Evolutionary conservation across 2,113 vertebrate species (phyloP).

Genomic region (Peromyscus maniculatus): DNA sequence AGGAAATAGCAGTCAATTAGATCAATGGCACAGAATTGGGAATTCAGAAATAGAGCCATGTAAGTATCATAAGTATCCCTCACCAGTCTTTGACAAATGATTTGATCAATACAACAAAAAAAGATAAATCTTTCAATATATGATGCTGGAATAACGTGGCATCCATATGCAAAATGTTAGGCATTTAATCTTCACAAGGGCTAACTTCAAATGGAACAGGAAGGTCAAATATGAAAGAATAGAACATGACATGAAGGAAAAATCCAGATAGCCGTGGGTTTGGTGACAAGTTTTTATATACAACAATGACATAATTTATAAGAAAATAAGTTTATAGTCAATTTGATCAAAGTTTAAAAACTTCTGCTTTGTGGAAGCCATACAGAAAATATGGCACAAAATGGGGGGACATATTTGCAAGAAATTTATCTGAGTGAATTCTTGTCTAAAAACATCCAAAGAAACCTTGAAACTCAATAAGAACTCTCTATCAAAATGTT

Average conservation of each 20-base stretch:
- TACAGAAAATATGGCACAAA: background rate
- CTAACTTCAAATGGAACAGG: background rate
- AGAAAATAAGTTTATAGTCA: too few relatives aligned
- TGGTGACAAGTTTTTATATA: background rate
- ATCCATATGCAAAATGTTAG: background rate
- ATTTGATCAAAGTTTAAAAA: background rate
- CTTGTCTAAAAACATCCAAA: background rate
- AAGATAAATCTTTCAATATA: background rate
- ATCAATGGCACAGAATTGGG: background rate
- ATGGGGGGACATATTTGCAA: background rate
- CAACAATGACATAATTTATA: background rate
- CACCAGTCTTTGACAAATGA: background rate
- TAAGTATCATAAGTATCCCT: background rate
- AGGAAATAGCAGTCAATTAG: background rate
- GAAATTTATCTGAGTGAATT: background rate
- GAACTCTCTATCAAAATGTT: background rate
- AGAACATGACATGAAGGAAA: background rate
- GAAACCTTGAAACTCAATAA: background rate
- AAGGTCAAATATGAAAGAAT: background rate
- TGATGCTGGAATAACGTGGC: background rate
- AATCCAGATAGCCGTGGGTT: background rate
- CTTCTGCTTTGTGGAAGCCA: background rate
- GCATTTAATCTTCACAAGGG: background rate
- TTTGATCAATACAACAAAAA: background rate
- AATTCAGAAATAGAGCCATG: background rate